Evolutionary conservation across 2,113 vertebrate species (phyloP).

Genomic region (Phocoena sinus): DNA sequence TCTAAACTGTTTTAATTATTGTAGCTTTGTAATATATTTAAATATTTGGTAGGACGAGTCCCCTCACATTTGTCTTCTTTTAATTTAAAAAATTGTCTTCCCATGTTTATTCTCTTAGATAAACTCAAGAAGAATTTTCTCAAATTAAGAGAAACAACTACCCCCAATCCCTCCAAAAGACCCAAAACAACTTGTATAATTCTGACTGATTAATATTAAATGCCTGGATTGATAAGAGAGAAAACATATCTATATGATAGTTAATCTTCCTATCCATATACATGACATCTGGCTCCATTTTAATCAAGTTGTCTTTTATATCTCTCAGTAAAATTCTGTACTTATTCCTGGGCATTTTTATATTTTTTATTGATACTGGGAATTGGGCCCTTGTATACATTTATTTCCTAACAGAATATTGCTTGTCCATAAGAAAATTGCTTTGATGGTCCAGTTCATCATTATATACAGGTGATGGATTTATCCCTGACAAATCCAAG

Average conservation of each 20-base stretch:
- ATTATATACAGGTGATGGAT: background rate
- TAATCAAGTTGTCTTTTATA: background rate
- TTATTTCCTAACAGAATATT: background rate
- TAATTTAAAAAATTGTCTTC: background rate
- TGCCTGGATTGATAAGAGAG: background rate
- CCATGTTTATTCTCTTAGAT: background rate
- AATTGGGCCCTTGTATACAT: background rate
- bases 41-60: background rate
- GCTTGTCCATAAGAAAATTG: background rate
- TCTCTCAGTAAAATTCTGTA: background rate
- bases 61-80: background rate
- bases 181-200: background rate
- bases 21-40: background rate
- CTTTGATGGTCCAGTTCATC: background rate
- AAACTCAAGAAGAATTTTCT: background rate
- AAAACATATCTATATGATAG: background rate
- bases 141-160: background rate
- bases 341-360: background rate
- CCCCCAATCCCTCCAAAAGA: fast-evolving
- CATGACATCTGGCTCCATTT: background rate
- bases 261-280: background rate
- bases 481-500: background rate
- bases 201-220: background rate
- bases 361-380: background rate
- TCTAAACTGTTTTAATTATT: background rate